These are phyloP conservation scores for Rhorus exstirpatorius DNA, from an alignment of 2,888 invertebrate species.

Conservation along the genomic window DNA sequence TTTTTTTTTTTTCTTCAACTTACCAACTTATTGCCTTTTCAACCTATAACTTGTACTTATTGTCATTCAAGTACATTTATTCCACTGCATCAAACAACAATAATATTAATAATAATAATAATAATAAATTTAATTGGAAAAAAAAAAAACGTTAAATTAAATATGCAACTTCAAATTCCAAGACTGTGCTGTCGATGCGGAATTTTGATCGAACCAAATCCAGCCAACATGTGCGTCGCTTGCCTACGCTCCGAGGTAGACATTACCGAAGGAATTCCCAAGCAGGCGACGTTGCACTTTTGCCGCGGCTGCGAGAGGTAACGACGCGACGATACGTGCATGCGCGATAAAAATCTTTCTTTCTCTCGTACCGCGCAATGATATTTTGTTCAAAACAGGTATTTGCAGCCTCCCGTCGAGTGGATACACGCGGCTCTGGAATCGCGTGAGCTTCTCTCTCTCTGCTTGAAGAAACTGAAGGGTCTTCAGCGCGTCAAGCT, in stretches of 20 bases:
- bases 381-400: conserved; percentile 86
- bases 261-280: conserved; percentile 98
- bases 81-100: too few species aligned
- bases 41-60: too few species aligned
- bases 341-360: too few species aligned
- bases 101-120: not conserved
- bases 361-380: not conserved
- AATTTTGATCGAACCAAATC: conserved; percentile 96
- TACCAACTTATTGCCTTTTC: too few species aligned
- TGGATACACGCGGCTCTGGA: conserved; percentile 96
- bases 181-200: conserved; percentile 98
- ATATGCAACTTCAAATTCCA: conserved; percentile 32
- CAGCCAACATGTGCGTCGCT: conserved; percentile 98
- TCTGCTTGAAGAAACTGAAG: conserved; percentile 97
- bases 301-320: conserved; percentile 97
- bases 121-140: not conserved
- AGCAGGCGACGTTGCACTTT: conserved; percentile 95
- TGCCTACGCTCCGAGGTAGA: conserved; percentile 97
- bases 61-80: too few species aligned
- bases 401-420: conserved; percentile 96
- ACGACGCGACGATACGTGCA: too few species aligned
- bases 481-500: conserved; percentile 96
- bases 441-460: conserved; percentile 94
- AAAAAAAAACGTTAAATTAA: not conserved
- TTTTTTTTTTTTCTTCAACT: too few species aligned